A percentile compares a stretch with the other conserved stretches of the same genome.
Conservation (phyloP, 2,888 invertebrate genomes). For the Syritta pipiens region DNA sequence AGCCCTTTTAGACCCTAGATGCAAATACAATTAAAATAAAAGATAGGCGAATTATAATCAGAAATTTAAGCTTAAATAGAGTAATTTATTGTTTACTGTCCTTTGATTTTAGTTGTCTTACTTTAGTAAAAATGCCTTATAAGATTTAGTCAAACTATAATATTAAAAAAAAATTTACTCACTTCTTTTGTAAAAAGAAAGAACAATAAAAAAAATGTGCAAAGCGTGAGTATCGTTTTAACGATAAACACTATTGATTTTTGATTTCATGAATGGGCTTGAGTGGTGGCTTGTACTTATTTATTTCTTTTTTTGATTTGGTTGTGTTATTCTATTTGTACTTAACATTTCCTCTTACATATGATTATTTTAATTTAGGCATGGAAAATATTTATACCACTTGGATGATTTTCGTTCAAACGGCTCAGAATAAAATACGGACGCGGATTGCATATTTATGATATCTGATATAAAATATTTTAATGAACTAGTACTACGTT, state of each 20-base stretch:
- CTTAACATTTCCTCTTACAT: no score
- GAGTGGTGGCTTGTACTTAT: constrained; percentile 1
- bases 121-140: constrained; percentile 25
- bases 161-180: neutral
- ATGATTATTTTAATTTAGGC: no score
- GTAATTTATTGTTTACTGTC: constrained; percentile 56
- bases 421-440: no score
- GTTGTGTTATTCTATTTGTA: constrained; percentile 11
- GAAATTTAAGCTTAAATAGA: constrained; percentile 45
- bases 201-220: constrained; percentile 17
- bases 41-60: neutral
- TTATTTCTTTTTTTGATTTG: neutral
- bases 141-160: neutral
- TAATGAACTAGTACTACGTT: no score
- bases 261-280: constrained; percentile 32
- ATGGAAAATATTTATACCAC: no score
- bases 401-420: no score
- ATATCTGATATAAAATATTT: no score
- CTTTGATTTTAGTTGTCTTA: constrained; percentile 51
- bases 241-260: constrained; percentile 58
- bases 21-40: constrained; percentile 9
- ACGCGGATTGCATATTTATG: no score
- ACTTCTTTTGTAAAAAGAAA: constrained; percentile 12
- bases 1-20: constrained; percentile 52
- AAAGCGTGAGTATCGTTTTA: neutral